Percentiles rank a stretch among this genome's conserved stretches.
Evolutionary conservation across 1,140 invertebrate species (phyloP).

Genomic region (Fopius arisanus): DNA sequence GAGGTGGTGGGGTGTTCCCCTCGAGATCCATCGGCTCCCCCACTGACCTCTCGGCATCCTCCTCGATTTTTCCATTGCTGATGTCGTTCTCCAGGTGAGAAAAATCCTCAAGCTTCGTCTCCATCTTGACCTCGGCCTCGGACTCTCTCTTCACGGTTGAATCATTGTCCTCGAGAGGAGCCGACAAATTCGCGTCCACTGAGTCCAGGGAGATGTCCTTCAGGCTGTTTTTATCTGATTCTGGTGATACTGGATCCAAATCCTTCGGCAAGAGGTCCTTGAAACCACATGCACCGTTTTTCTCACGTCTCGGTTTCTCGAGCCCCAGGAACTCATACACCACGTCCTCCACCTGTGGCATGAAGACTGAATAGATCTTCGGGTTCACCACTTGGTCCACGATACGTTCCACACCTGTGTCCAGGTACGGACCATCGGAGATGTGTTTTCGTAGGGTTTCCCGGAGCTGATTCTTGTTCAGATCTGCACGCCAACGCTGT

Average conservation of each 20-base stretch:
- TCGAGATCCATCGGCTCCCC: constrained; percentile 20
- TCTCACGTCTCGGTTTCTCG: constrained; percentile 68
- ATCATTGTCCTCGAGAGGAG: constrained; percentile 23
- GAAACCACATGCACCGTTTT: constrained; percentile 59
- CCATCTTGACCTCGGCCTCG: constrained; percentile 21
- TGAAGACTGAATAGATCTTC: constrained; percentile 86
- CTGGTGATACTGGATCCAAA: constrained; percentile 80
- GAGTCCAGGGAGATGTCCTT: constrained; percentile 57
- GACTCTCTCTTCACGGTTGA: neutral
- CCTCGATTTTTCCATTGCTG: neutral
- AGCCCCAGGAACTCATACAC: constrained; percentile 89
- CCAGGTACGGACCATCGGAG: constrained; percentile 70
- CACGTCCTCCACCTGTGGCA: constrained; percentile 89
- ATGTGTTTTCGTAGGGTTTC: constrained; percentile 90
- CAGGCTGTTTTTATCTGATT: constrained; percentile 70
- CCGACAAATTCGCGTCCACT: constrained; percentile 37
- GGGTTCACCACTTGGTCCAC: constrained; percentile 96
- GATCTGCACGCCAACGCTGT: constrained; percentile 84
- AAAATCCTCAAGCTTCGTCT: constrained; percentile 27
- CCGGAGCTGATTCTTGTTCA: constrained; percentile 92
- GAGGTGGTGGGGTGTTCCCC: neutral
- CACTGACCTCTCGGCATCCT: constrained; percentile 45
- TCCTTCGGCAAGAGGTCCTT: constrained; percentile 76
- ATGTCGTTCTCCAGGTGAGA: constrained; percentile 1
- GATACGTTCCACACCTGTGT: constrained; percentile 86